Base-by-base conservation (phyloP, 53 echinoderm and acorn worm species). In the Arbacia lixula region DNA sequence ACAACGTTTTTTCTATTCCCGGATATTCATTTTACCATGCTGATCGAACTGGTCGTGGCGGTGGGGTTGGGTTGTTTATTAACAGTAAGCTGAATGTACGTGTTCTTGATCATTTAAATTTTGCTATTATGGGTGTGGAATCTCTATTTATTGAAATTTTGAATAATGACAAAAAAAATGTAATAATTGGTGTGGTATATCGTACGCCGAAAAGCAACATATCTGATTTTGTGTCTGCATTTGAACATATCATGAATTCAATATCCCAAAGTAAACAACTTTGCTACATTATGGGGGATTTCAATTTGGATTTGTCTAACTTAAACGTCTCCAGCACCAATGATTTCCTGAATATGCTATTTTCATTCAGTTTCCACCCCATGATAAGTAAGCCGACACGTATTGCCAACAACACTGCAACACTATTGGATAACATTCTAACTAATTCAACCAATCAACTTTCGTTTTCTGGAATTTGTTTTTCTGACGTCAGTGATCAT, bases 401-500 rank as follows among this genome's bases (percentile, higher is more conserved):
- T 36, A 55, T 88, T 8, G 12, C 42, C 36, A 31, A 22, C 8
- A 51, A 79, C 26, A 50, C 65, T 14, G 49, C 67, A 29, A 60
- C 87, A 19, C 77, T 88, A 5, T 58, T 88, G 43, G 83, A 88
- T 49, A 83, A 88, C 41, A 88, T 88, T 10, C 60, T 88, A 37
- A 87, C 81, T n/a, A 82, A 82, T 50, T 27, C 31, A 46, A 49
- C 24, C 8, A 16, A 61, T 42, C 24, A 46, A 6, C 4, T 1
- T 17, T 9, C 26, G 4, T 2, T 71, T 49, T 71, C 72, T 49
- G 72, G 50, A 43, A 49, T 71, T 71, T 49, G 26, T 20, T 20
- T 71, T 46, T 46, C 72, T 27, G 72, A 71, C 19, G 21, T 71
- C 5, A 49, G 72, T 50, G 72, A 71, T 30, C 72, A 71, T 71